phyloP scores from a whole-genome alignment of 2,797 vertebrate genomes.

The Orientallactaga sibirica region DNA sequence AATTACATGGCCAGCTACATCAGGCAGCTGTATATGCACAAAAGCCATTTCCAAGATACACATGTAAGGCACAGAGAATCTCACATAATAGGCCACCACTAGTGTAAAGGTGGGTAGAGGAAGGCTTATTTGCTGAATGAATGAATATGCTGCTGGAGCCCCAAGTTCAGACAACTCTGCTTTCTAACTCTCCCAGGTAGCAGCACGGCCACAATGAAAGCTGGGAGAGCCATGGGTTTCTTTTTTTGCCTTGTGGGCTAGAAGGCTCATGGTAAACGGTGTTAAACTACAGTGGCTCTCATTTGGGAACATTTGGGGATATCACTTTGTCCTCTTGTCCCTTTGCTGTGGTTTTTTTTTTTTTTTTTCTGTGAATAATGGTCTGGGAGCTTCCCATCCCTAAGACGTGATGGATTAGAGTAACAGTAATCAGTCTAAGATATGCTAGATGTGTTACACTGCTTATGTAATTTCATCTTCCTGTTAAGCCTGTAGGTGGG shows the following conservation, averaged over 20 bases:
- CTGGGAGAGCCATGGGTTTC: background rate
- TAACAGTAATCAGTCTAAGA: background rate
- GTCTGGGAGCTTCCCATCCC: background rate
- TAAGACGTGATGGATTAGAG: background rate
- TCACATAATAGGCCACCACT: rapidly evolving
- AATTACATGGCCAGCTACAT: background rate
- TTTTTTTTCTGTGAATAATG: background rate
- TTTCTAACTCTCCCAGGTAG: background rate
- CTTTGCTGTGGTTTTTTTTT: slow-evolving; percentile 1
- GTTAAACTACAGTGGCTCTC: background rate
- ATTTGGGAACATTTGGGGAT: background rate
- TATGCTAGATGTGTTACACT: background rate
- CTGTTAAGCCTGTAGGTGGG: background rate
- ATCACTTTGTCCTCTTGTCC: background rate
- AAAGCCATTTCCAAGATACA: background rate
- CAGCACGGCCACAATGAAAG: background rate
- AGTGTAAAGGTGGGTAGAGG: background rate
- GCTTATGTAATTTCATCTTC: background rate
- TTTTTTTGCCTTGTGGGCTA: background rate
- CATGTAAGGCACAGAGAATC: background rate
- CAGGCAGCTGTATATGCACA: background rate
- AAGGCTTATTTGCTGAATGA: background rate
- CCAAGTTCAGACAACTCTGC: background rate
- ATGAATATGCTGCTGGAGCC: background rate
- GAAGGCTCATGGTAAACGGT: background rate